phyloP scores from a whole-genome alignment of 2,113 vertebrate genomes.

The Limanda limanda region DNA sequence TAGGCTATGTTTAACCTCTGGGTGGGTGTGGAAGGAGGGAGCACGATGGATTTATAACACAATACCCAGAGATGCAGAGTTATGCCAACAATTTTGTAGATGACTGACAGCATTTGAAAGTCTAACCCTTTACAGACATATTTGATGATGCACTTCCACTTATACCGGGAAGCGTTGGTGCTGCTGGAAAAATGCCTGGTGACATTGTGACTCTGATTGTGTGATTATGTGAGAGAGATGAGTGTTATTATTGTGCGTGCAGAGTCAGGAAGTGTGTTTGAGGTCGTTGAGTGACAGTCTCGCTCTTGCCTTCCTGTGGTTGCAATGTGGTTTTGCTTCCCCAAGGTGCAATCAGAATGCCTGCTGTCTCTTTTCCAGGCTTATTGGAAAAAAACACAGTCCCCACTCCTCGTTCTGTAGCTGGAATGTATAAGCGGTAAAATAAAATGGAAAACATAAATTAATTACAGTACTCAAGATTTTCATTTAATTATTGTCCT shows the following conservation, averaged over 20 bases:
- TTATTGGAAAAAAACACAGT: conserved; percentile 2
- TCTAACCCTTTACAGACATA: neutral
- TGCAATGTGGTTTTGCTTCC: neutral
- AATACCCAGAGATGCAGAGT: conserved; percentile 12
- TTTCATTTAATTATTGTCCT: neutral
- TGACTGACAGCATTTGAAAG: conserved; percentile 45
- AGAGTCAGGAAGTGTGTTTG: conserved; percentile 54
- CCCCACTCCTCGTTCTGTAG: neutral
- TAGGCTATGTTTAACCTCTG: conserved; percentile 58
- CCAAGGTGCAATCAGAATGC: conserved; percentile 6
- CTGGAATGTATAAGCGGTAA: conserved; percentile 14
- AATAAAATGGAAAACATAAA: conserved; percentile 6
- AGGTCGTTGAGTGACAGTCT: conserved; percentile 31
- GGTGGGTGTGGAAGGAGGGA: conserved; percentile 13
- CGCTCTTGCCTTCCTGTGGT: conserved; percentile 37
- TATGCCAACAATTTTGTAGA: conserved; percentile 20
- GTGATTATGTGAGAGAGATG: conserved; percentile 8
- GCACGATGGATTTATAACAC: conserved; percentile 37
- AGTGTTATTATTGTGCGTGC: conserved; percentile 27
- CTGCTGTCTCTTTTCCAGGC: neutral
- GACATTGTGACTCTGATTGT: conserved; percentile 29
- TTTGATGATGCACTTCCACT: conserved; percentile 31
- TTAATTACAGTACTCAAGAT: neutral
- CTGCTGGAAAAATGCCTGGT: conserved; percentile 19
- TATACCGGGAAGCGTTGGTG: neutral